Evolutionary conservation across 1,140 invertebrate species (phyloP).

Genomic region (Chlorops oryzae): DNA sequence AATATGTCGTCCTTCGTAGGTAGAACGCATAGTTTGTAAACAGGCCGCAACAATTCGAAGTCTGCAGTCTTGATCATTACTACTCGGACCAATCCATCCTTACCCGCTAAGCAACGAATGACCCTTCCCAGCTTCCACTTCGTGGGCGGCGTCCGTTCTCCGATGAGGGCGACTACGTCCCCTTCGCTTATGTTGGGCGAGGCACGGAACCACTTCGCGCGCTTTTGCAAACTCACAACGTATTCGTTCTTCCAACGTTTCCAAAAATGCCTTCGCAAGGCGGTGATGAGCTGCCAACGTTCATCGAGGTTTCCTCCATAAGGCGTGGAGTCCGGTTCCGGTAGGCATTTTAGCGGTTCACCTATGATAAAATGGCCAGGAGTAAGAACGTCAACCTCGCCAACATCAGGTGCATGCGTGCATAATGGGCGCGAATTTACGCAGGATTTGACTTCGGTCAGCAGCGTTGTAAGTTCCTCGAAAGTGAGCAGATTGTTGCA

Average conservation of each 20-base stretch:
- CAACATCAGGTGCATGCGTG: conserved; percentile 22
- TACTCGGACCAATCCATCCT: too few species aligned
- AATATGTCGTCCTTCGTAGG: too few species aligned
- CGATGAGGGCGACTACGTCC: too few species aligned
- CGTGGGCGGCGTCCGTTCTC: background rate
- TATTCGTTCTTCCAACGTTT: conserved; percentile 41
- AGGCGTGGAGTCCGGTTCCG: background rate
- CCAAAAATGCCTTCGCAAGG: conserved; percentile 38
- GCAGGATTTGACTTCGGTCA: conserved; percentile 24
- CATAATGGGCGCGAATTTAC: conserved; percentile 35
- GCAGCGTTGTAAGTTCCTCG: conserved; percentile 27
- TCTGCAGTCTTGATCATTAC: too few species aligned
- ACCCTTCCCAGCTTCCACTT: conserved; percentile 4
- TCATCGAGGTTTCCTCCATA: background rate
- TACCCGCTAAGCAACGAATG: background rate
- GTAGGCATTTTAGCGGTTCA: conserved; percentile 20
- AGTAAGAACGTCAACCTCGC: conserved; percentile 26
- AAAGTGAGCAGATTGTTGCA: conserved; percentile 27
- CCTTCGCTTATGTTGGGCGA: background rate
- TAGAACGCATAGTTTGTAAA: too few species aligned
- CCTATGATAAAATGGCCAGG: conserved; percentile 45
- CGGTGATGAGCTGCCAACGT: conserved; percentile 15
- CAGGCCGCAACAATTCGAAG: too few species aligned
- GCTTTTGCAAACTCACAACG: conserved; percentile 21
- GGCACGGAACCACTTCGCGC: conserved; percentile 19